phyloP scores from a whole-genome alignment of 2,888 invertebrate species.

The Agrochola circellaris region DNA sequence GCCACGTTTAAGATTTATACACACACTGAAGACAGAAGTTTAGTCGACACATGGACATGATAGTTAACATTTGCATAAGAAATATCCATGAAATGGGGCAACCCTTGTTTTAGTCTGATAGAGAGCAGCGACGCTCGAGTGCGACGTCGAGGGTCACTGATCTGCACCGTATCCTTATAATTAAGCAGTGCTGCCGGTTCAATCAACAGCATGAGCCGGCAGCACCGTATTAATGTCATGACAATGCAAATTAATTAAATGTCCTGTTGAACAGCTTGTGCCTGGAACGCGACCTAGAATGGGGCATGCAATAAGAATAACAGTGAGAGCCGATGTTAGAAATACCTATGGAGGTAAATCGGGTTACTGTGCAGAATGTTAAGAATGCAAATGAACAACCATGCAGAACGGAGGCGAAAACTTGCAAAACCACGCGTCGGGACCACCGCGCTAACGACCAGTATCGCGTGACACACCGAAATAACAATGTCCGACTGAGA shows the following conservation, averaged over 20 bases:
- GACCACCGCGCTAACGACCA: slow-evolving; percentile 77
- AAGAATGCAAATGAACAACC: slow-evolving; percentile 89
- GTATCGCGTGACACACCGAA: slow-evolving; percentile 72
- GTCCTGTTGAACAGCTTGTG: slow-evolving; percentile 76
- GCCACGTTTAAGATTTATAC: slow-evolving; percentile 82
- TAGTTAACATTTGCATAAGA: slow-evolving; percentile 88
- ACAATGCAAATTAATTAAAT: slow-evolving; percentile 79
- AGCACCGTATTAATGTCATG: slow-evolving; percentile 79
- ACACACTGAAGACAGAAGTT: slow-evolving; percentile 88
- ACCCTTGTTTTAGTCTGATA: slow-evolving; percentile 89
- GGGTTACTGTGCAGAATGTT: slow-evolving; percentile 88
- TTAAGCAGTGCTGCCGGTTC: slow-evolving; percentile 76
- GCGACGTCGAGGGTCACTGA: slow-evolving; percentile 74
- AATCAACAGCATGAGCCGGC: slow-evolving; percentile 71
- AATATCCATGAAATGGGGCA: slow-evolving; percentile 91
- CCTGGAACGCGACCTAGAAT: slow-evolving; percentile 84
- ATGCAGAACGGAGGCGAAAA: slow-evolving; percentile 88
- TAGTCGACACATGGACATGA: slow-evolving; percentile 89
- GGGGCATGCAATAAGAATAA: slow-evolving; percentile 86
- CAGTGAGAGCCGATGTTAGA: slow-evolving; percentile 83
- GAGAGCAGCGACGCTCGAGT: slow-evolving; percentile 78
- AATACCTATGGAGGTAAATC: slow-evolving; percentile 86
- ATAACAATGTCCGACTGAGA: slow-evolving; percentile 64
- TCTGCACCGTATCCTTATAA: slow-evolving; percentile 78
- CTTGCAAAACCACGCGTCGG: slow-evolving; percentile 82